A percentile compares a stretch with the other conserved stretches of the same genome.
Evolutionary conservation across 2,888 invertebrate genomes (phyloP).

Genomic region (Halictus quadricinctus): DNA sequence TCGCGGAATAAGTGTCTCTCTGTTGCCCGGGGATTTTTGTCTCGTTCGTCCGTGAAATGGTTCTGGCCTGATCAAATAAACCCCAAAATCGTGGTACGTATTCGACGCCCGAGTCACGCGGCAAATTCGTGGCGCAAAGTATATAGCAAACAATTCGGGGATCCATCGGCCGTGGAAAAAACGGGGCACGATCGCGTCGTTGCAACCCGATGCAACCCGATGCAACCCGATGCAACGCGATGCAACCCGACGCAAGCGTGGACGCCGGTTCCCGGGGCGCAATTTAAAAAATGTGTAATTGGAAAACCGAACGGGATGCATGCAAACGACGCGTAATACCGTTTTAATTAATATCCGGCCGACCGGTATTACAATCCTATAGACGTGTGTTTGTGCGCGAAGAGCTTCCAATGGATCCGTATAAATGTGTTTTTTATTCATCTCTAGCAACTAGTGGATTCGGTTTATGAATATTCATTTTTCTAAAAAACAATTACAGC

Average conservation of each 20-base stretch:
- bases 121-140: conserved; percentile 16
- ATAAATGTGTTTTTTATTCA: conserved; percentile 9
- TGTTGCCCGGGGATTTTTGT: background rate
- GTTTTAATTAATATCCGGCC: conserved; percentile 31
- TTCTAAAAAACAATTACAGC: background rate
- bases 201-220: background rate
- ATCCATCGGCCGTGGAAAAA: background rate
- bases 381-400: background rate
- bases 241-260: background rate
- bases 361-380: conserved; percentile 18
- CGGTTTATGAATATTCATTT: conserved; percentile 11
- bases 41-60: background rate
- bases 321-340: conserved; percentile 3
- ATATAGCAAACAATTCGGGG: conserved; percentile 3
- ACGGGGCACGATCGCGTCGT: background rate
- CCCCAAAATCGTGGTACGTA: conserved; percentile 8
- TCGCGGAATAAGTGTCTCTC: background rate
- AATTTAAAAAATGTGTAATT: conserved; percentile 31
- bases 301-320: conserved; percentile 10
- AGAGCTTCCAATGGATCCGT: conserved; percentile 3
- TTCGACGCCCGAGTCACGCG: background rate
- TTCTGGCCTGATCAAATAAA: conserved; percentile 5
- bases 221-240: background rate
- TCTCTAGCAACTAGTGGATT: conserved; percentile 9
- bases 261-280: background rate